Base-by-base conservation (phyloP, 2,888 invertebrate species). In the Ophion slaviceki region DNA sequence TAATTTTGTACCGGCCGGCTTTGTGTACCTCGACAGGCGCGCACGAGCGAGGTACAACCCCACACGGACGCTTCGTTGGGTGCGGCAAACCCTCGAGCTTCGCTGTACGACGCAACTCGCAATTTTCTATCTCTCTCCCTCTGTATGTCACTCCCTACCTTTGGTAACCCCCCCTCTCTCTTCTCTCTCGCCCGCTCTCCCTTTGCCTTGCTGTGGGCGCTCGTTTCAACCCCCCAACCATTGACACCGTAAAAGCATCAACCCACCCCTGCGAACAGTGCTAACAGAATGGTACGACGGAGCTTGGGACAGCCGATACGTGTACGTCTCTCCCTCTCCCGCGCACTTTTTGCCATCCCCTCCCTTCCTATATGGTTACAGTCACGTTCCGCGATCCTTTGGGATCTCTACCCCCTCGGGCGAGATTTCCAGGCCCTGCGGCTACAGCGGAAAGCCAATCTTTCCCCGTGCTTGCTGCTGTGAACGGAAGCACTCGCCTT, bases 51-150 rank as follows among this genome's bases (percentile, higher is more conserved):
- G 80, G 64, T n/a, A 72, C 53, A 53, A 28, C 61, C 57, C 40
- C 82, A 61, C 68, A 66, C 40, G 24, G 28, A 14, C 67, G 67
- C 91, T 92, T 88, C 90, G 89, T 90, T 92, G 93, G 93, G 93
- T 92, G 93, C 93, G 93, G 93, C 92, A 92, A 89, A 83, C 91
- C 91, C 91, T 90, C 92, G 91, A 92, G 91, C 77, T 80, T 76
- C 74, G 80, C 80, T 40, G 72, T 78, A 80, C 83, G 80, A 83
- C 86, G 86, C 83, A 83, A 83, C 85, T 75, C 81, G 81, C 47
- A 32, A 61, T 47, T 61, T 40, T 71, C 71, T 24, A 28, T 45
- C 74, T 47, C 59, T 8, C 71, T 61, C 62, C 11, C 5, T 11
- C 71, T 14, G 20, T 53, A 53, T 14, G 53, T 3, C 53, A 53